Evolutionary conservation across 37 sponge, comb jelly and placozoan species (phyloP).

Genomic region (Agelas oroides): DNA sequence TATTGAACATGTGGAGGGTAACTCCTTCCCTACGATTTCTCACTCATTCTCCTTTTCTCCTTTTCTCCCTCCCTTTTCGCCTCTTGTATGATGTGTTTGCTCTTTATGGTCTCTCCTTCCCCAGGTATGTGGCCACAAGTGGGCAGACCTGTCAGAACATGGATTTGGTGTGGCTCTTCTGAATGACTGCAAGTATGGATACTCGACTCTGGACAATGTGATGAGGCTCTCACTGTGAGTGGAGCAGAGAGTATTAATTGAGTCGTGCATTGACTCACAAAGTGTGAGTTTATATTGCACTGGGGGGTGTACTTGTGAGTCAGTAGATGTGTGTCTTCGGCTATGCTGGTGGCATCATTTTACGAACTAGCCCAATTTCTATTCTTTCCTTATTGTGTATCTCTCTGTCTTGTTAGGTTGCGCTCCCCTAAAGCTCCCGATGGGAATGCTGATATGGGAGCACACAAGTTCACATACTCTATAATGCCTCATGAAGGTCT

Average conservation of each 20-base stretch:
- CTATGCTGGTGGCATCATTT: too few relatives aligned
- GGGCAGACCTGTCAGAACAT: constrained; percentile 78
- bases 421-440: constrained; percentile 80
- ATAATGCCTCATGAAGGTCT: constrained; percentile 67
- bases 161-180: constrained; percentile 80
- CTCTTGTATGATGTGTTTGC: too few relatives aligned
- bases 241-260: background rate
- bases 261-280: background rate
- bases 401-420: constrained; percentile 36
- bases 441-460: constrained; percentile 79
- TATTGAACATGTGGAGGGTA: too few relatives aligned
- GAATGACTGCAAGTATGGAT: constrained; percentile 77
- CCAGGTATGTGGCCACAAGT: constrained; percentile 84
- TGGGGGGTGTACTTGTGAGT: too few relatives aligned
- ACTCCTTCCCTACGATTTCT: too few relatives aligned
- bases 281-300: background rate
- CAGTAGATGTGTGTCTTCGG: too few relatives aligned
- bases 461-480: constrained; percentile 53
- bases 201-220: constrained; percentile 57
- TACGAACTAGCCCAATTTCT: too few relatives aligned
- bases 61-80: too few relatives aligned
- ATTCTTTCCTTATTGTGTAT: too few relatives aligned
- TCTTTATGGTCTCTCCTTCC: background rate
- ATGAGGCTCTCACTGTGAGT: constrained; percentile 76
- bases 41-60: too few relatives aligned